A percentile compares a stretch with the other conserved stretches of the same genome.
Conservation (phyloP, 2,113 vertebrate genomes). For the Dipodomys merriami region DNA sequence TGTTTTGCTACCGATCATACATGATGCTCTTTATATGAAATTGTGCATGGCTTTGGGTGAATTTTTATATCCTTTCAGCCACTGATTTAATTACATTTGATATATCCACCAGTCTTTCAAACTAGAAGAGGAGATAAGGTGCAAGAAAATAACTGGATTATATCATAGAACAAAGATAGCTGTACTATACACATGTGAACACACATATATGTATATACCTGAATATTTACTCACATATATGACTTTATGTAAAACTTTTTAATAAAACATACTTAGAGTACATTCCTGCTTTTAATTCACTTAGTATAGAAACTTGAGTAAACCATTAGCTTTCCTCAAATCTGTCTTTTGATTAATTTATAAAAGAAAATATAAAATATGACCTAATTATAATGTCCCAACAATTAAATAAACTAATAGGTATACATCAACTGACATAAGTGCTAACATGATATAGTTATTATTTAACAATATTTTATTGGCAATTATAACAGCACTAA, state of each 20-base stretch:
- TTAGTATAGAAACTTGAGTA: background rate
- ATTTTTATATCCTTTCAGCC: background rate
- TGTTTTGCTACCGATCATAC: background rate
- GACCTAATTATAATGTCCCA: background rate
- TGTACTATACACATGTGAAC: background rate
- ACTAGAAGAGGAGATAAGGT: background rate
- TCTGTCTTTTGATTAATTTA: background rate
- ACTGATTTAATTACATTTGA: background rate
- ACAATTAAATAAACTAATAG: background rate
- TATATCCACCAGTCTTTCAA: background rate
- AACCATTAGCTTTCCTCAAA: background rate
- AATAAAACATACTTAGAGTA: background rate
- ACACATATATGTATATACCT: background rate
- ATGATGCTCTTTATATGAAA: background rate
- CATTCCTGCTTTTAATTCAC: background rate
- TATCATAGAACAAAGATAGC: background rate
- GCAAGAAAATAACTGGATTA: background rate
- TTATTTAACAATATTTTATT: background rate
- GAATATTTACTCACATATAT: background rate
- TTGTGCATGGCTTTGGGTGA: background rate
- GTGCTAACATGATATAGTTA: background rate
- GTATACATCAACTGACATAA: background rate
- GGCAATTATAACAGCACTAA: constrained; percentile 15
- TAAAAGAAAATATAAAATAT: constrained; percentile 1
- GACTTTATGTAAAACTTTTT: background rate